These are phyloP conservation scores for Coranthus polyacanthus DNA, from an alignment of 2,797 vertebrate genomes.

Conservation along the genomic window DNA sequence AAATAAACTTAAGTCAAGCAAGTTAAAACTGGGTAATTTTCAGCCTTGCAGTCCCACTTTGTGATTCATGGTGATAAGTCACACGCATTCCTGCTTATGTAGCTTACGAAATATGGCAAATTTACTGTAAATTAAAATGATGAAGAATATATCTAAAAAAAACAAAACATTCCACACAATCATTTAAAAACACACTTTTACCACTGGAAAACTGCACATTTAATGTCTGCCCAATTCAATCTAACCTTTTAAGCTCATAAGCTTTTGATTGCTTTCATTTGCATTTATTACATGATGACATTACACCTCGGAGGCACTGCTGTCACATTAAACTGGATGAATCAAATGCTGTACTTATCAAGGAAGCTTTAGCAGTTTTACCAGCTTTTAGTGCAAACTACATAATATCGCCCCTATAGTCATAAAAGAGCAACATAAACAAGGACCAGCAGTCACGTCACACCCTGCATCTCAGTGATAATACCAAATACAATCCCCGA, in stretches of 20 bases:
- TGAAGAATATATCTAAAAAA: constrained; percentile 38
- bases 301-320: constrained; percentile 14
- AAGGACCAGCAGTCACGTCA: constrained; percentile 23
- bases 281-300: constrained; percentile 57
- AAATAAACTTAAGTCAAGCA: neutral
- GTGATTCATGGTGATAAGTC: constrained; percentile 31
- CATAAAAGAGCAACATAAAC: constrained; percentile 8
- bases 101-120: constrained; percentile 39
- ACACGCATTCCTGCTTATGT: constrained; percentile 4
- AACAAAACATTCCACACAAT: constrained; percentile 24
- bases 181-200: constrained; percentile 34
- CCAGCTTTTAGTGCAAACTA: constrained; percentile 24
- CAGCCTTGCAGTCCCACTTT: neutral
- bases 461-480: constrained; percentile 30
- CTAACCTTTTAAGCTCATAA: constrained; percentile 60
- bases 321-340: constrained; percentile 18
- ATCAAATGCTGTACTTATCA: constrained; percentile 29
- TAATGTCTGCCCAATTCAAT: constrained; percentile 34
- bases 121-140: constrained; percentile 33
- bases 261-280: constrained; percentile 67
- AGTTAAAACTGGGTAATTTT: neutral
- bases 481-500: constrained; percentile 7
- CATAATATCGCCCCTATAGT: constrained; percentile 11
- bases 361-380: constrained; percentile 33
- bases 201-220: constrained; percentile 40